Base-by-base conservation (phyloP, 2,797 vertebrate genomes). In the Notolepis coatsorum region DNA sequence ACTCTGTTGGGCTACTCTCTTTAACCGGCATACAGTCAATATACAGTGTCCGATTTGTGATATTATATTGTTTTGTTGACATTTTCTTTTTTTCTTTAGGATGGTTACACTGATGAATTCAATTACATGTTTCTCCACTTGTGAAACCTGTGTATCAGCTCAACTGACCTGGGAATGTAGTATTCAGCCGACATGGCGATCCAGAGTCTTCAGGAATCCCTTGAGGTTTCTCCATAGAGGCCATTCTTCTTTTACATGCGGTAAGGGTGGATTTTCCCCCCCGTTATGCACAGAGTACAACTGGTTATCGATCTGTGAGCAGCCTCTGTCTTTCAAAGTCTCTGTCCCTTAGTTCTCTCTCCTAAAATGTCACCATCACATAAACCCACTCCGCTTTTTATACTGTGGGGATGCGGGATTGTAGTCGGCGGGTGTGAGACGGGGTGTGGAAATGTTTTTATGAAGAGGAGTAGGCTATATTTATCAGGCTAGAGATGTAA, bases 311-410 rank as follows among this genome's bases (percentile, higher is more conserved):
- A 17, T n/a, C 37, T 61, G 2, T 51, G 43, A 12, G 49, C 10
- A 50, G 30, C 13, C 4, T 2, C 42, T 30, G 17, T 24, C 12
- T 35, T 46, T 64, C 28, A 57, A 31, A 65, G 10, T 31, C 35
- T 23, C 20, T 28, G 17, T 21, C 17, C 18, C 17, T 23, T 56
- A 24, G 33, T 20, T 28, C 21, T 57, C 30, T 55, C 33, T 59
- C 45, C 28, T 24, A 41, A 65, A 37, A 50, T 28, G 31, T 27
- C 59, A 24, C 17, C 31, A 24, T 20, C 31, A 28, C 65, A 30
- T 42, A n/a, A n/a, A n/a, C n/a, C n/a, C n/a, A 39, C 46, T 54
- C n/a, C 33, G 41, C 64, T 74, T 67, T 84, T 82, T 87, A 82
- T 82, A 88, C 50, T 31, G 46, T 64, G 30, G 71, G 47, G 58